Conservation (phyloP, 2,888 invertebrate species). For the Seira ritae region DNA sequence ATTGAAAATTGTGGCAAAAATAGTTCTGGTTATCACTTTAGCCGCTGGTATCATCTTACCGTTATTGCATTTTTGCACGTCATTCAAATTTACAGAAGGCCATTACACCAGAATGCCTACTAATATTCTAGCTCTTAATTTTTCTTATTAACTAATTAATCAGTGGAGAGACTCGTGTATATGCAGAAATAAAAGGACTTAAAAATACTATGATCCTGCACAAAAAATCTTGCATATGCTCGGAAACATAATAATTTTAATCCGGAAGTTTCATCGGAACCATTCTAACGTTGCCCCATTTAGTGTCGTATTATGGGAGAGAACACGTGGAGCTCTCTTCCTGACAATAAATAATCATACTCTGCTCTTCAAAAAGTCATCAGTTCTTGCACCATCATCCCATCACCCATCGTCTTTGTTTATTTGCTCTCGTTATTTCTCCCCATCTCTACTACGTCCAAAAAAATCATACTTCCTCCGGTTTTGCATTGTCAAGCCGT, state of each 20-base stretch:
- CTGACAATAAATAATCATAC: background rate
- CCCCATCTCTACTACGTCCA: background rate
- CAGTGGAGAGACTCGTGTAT: no score
- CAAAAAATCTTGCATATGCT: no score
- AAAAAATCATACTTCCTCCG: background rate
- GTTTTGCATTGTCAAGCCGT: background rate
- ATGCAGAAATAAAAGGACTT: no score
- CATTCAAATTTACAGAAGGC: no score
- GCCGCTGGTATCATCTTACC: background rate
- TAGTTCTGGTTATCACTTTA: background rate
- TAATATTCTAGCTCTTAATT: no score
- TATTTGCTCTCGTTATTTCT: background rate
- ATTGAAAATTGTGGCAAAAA: constrained; percentile 16
- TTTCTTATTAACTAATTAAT: no score
- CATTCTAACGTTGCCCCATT: background rate
- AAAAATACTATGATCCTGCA: no score
- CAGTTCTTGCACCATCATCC: no score
- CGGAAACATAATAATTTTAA: background rate
- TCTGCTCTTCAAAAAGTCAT: no score
- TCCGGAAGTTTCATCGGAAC: background rate
- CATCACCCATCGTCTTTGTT: no score
- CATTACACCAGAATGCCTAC: no score
- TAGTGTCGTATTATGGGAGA: background rate
- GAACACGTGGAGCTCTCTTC: background rate
- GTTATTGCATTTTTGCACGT: constrained; percentile 18